These are phyloP conservation scores for Isaurus tuberculatus DNA, from an alignment of 92 coral and sea anemone genomes.

Conservation along the genomic window DNA sequence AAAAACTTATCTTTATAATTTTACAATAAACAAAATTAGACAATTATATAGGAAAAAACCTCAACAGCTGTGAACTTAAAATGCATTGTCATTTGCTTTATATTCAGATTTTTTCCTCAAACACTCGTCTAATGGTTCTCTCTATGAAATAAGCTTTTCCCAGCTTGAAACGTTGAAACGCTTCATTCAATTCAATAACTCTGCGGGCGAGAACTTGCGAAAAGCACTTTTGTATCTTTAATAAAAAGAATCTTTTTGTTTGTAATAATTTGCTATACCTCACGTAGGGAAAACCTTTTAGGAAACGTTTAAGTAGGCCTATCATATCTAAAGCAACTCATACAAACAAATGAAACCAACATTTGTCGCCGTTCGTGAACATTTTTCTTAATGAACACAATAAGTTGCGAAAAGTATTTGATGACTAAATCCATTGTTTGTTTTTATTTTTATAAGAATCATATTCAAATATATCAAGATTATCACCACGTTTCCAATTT, in stretches of 20 bases:
- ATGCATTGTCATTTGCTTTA: too few species aligned
- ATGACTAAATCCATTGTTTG: not conserved
- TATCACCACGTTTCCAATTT: not conserved
- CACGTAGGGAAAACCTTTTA: constrained; percentile 2
- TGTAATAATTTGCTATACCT: not conserved
- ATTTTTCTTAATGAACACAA: too few species aligned
- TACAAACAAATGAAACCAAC: not conserved
- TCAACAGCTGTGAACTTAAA: too few species aligned
- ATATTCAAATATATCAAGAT: too few species aligned
- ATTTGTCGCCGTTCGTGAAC: too few species aligned
- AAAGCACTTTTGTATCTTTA: not conserved
- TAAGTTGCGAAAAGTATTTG: not conserved
- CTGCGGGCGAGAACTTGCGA: not conserved
- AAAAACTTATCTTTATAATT: too few species aligned
- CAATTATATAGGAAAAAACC: too few species aligned
- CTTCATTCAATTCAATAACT: not conserved
- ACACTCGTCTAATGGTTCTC: too few species aligned
- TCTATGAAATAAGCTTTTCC: too few species aligned
- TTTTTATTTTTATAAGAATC: not conserved
- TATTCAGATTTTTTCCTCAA: too few species aligned
- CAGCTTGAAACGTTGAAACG: not conserved
- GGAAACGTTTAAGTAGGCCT: not conserved
- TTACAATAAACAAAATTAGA: too few species aligned
- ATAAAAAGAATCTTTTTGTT: not conserved
- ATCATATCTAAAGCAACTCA: not conserved